Evolutionary conservation across 2,113 vertebrate species (phyloP), one percentile per base, ranked within the genome.

Genomic region (Aplodontia rufa): DNA sequence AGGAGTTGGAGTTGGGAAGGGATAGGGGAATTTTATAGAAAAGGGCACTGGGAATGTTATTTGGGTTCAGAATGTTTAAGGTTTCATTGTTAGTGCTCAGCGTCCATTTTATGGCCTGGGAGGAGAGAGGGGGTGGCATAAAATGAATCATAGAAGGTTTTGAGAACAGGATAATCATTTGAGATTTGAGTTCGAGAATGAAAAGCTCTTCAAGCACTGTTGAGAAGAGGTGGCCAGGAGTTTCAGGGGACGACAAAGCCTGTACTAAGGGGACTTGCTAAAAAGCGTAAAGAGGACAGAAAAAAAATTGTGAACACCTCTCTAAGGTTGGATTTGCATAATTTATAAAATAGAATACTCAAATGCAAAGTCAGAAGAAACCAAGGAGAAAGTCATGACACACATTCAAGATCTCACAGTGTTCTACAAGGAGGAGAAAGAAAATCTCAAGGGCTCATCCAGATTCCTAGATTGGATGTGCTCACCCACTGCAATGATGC

Each of bases 401-500:
- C 13, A 74, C 8, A 58, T 84, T 28, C 79, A 62, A 35, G 68
- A 79, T 24, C 47, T 49, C 16, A 42, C 1, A 14, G 26, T 12
- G 22, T 24, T 47, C 75, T 49, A 71, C 8, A 51, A 32, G 26
- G 7, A 90, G n/a, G 24, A 93, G 32, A 78, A 79, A n/a, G 8
- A 78, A 64, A 81, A 37, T 85, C 66, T 40, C 28, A 32, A 13
- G 62, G 75, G 37, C 45, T 47, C 2, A 1, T 5, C 35, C 40
- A 62, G 53, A 58, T 40, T 68, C 30, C 85, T 83, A 3, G 55
- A 69, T 26, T 84, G 11, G 47, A 17, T 69, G 30, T 93, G 62
- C 87, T 88, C 68, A 91, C 91, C 89, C 83, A 95, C 35, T 0
- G 62, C 87, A 19, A 86, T 88, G 37, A 42, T 90, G 90, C n/a